A percentile compares a stretch with the other conserved stretches of the same genome.
These are phyloP conservation scores for Parauchenoglanis punctatus DNA, from an alignment of 2,797 vertebrate genomes.

Conservation along the genomic window DNA sequence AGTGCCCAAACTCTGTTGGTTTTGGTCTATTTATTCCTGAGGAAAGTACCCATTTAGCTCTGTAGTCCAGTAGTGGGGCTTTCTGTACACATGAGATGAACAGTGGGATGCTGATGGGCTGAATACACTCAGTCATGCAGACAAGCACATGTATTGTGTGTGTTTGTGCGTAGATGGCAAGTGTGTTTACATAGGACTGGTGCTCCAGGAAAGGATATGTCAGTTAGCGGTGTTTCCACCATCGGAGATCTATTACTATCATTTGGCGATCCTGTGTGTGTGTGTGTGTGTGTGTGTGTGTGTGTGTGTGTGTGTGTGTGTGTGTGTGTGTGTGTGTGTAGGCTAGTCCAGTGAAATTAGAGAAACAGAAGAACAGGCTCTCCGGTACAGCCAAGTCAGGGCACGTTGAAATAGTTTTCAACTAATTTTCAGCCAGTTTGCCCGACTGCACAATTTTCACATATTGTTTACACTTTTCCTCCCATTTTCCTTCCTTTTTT, in stretches of 20 bases:
- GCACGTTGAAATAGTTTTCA: background rate
- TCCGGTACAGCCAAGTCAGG: background rate
- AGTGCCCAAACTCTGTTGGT: constrained; percentile 37
- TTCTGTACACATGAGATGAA: constrained; percentile 41
- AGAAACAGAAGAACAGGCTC: background rate
- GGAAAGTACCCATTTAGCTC: constrained; percentile 43
- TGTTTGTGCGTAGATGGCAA: constrained; percentile 26
- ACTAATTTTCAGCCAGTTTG: background rate
- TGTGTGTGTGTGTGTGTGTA: background rate
- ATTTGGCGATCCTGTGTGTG: background rate
- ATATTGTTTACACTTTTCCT: constrained; percentile 13
- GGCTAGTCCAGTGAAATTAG: background rate
- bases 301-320: background rate
- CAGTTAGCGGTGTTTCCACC: constrained; percentile 18
- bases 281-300: background rate
- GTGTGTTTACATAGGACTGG: constrained; percentile 31
- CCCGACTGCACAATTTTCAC: constrained; percentile 32
- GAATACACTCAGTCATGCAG: constrained; percentile 37
- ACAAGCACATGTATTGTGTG: constrained; percentile 29
- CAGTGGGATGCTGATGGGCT: constrained; percentile 41
- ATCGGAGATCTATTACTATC: constrained; percentile 25
- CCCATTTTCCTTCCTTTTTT: constrained; percentile 23
- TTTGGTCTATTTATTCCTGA: constrained; percentile 51
- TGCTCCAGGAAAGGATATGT: constrained; percentile 29
- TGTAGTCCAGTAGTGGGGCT: constrained; percentile 28